Base-by-base conservation (phyloP, 1,140 invertebrate genomes). In the Zaprionus gabonicus region DNA sequence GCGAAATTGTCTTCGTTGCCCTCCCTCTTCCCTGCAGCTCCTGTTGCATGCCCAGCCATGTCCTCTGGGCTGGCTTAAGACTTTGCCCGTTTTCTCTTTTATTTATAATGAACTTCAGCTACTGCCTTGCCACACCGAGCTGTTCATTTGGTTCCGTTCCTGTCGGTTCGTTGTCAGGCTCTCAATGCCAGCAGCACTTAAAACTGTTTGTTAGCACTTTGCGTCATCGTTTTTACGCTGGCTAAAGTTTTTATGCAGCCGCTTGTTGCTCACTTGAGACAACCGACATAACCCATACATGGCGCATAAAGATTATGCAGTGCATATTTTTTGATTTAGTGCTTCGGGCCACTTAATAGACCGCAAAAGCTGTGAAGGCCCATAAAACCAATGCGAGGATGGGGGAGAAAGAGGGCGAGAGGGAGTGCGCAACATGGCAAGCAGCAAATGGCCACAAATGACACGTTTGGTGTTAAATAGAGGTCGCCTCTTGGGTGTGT, bases 381-480 rank as follows among this genome's bases (percentile, higher is more conserved):
- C 84, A 71, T 81, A 84, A 84, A 84, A 69, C 66, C 71, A 53
- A 49, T 28, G 46, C n/a, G 4, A 0, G 12, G 20, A 31, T 9
- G 28, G 28, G 28, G 7, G 28, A 46, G 4, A 7, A 10, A 10
- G 9, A 51, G 2, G 7, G 17, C 5, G n/a, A 6, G 44, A 15
- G 46, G 46, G 56, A 41, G 36, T 49, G 44, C 59, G 36, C 56
- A 46, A 60, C 49, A 71, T 51, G 46, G 41, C 77, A 71, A 72
- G 75, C 74, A 69, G 66, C 78, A 90, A 88, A 88, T 88, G 81
- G 81, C 85, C 84, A 81, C 84, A 88, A 88, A 88, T 88, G 84
- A 90, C 84, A 88, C 84, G 84, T 88, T 88, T 90, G 84, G 84
- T 88, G 85, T 88, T 88, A 88, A 90, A 88, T 88, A 78, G 84